Evolutionary conservation across 2,797 vertebrate genomes (phyloP).

Genomic region (Acipenser ruthenus): DNA sequence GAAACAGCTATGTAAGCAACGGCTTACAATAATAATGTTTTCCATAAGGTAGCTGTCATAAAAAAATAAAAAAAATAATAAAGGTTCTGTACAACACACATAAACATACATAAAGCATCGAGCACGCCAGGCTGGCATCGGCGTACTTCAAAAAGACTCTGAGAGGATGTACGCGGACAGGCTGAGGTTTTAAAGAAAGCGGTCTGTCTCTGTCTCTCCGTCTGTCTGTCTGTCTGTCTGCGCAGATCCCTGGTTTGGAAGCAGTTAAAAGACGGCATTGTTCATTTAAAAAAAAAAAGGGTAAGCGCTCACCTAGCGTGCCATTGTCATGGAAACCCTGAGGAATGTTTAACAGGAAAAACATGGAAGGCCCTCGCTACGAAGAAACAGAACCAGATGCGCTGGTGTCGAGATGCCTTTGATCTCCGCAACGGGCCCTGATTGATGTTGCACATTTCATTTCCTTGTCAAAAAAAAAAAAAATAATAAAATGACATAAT

Average conservation of each 20-base stretch:
- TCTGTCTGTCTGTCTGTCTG: slow-evolving; percentile 28
- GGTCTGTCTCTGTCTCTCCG: slow-evolving; percentile 31
- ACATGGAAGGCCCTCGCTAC: slow-evolving; percentile 32
- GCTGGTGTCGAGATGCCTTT: slow-evolving; percentile 58
- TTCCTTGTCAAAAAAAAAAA: slow-evolving; percentile 53
- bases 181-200: slow-evolving; percentile 6
- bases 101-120: no score
- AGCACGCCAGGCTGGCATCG: no score
- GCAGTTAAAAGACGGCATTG: not conserved
- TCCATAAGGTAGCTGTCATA: not conserved
- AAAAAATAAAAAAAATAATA: no score
- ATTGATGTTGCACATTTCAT: slow-evolving; percentile 66
- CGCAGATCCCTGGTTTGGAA: not conserved
- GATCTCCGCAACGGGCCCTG: slow-evolving; percentile 60
- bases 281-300: not conserved
- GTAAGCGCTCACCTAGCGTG: slow-evolving; percentile 38
- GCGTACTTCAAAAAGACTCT: no score
- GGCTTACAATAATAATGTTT: not conserved
- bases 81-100: no score
- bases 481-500: slow-evolving; percentile 52
- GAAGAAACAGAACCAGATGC: slow-evolving; percentile 57
- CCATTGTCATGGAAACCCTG: slow-evolving; percentile 52
- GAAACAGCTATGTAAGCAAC: not conserved
- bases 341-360: slow-evolving; percentile 51
- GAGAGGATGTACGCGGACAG: no score